Evolutionary conservation across 2,888 invertebrate genomes (phyloP), one percentile per base, ranked within the genome.

Genomic region (Sphaeridia pumilis): DNA sequence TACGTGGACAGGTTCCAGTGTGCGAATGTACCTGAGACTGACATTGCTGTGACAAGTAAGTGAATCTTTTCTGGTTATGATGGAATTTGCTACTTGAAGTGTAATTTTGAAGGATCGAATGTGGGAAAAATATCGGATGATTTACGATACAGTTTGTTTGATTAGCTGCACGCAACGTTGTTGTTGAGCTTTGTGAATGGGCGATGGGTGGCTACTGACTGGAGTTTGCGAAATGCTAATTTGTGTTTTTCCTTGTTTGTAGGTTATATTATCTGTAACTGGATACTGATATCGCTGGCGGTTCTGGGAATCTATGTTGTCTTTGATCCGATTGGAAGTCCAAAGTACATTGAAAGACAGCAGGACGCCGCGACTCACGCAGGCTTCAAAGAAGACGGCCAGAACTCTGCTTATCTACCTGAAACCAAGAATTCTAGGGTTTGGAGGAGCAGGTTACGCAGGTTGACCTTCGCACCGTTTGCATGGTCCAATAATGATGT

Each of bases 231-330:
- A n/a, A n/a, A n/a, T n/a, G n/a, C n/a, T n/a, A n/a, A n/a, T n/a
- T n/a, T n/a, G n/a, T n/a, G n/a, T n/a, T n/a, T n/a, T n/a, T n/a
- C n/a, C n/a, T n/a, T n/a, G n/a, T n/a, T 71, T 71, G 35, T 71
- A 79, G 83, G 82, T 57, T 77, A 85, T 65, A 83, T 87, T 0
- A 74, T 87, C 45, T 84, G 83, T 70, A 84, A 85, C 67, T 89
- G 87, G 87, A 78, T 83, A 21, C 76, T 87, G 47, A 76, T 85
- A 50, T 80, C 81, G 1, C 73, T 84, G 17, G 81, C 83, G 1
- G 72, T 86, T 34, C 78, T 87, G 64, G 84, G 84, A 0, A 73
- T 87, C 36, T 79, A 82, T 43, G 74, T 87, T 70, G 80, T 87
- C 49, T 87, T 87, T 69, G 87, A 88, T 68, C 87, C 87, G 0